Percentiles rank a stretch among this genome's conserved stretches.
phyloP scores from a whole-genome alignment of 2,113 vertebrate species.

The Petromus typicus region DNA sequence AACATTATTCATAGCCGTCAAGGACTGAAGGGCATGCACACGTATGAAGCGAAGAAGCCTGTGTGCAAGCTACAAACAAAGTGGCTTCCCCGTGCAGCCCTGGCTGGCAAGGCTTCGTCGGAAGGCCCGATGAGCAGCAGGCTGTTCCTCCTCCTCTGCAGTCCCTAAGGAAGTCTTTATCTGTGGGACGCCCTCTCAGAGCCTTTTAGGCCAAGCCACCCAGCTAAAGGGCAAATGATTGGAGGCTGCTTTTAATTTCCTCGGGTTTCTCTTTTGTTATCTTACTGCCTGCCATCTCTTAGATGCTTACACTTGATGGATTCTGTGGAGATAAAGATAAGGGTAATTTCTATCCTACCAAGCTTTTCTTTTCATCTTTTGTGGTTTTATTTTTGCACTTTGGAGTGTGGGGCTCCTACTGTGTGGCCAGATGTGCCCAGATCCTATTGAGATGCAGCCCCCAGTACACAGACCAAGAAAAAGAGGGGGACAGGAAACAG shows the following conservation, averaged over 20 bases:
- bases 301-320: slow-evolving; percentile 82
- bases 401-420: slow-evolving; percentile 85
- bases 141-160: slow-evolving; percentile 58
- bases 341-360: slow-evolving; percentile 85
- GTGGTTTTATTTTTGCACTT: slow-evolving; percentile 86
- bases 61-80: slow-evolving; percentile 30
- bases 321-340: slow-evolving; percentile 84
- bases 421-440: slow-evolving; percentile 87
- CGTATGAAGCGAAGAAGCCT: neutral
- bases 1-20: slow-evolving; percentile 18
- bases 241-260: slow-evolving; percentile 83
- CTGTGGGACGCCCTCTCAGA: slow-evolving; percentile 69
- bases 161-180: slow-evolving; percentile 37
- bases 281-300: slow-evolving; percentile 79
- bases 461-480: slow-evolving; percentile 49
- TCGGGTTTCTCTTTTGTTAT: slow-evolving; percentile 76
- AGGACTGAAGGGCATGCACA: neutral
- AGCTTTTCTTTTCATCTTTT: slow-evolving; percentile 85
- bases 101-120: slow-evolving; percentile 45
- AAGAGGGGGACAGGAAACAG: neutral
- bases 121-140: slow-evolving; percentile 43
- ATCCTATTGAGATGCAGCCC: slow-evolving; percentile 85
- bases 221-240: slow-evolving; percentile 81
- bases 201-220: slow-evolving; percentile 73
- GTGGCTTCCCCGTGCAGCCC: slow-evolving; percentile 1